Evolutionary conservation across 2,113 vertebrate species (phyloP), one percentile per base, ranked within the genome.

Genomic region (Mormyrus lacerda): DNA sequence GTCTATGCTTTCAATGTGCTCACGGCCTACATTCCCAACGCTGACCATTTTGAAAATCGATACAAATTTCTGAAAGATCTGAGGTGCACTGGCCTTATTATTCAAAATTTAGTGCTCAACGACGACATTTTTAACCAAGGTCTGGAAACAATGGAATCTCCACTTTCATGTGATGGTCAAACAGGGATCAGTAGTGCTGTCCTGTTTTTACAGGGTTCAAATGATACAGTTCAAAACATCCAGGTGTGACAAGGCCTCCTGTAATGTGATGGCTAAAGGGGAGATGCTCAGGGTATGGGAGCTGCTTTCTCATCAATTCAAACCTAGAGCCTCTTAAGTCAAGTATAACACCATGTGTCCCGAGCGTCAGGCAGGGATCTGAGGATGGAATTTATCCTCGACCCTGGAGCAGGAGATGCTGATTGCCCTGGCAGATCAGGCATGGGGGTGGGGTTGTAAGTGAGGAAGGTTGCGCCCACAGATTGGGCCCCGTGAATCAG

Each of bases 401-500:
- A 79, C 73, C 73, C 73, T 79, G 73, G 73, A 79, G 35, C 73
- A 42, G 35, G 35, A 35, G 82, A 48, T 24, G 82, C 82, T 47
- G 82, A 85, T 45, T 24, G 42, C 82, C 9, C 45, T n/a, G 79
- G 82, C 82, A 61, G 48, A 89, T 79, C 13, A 42, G 35, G 73
- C 73, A 6, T 2, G 73, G 87, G 53, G 50, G 51, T 84, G 69
- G 45, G 27, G 42, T 42, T 39, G 48, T 69, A 51, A 55, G 51
- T 24, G 84, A 53, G 31, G 19, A 24, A 73, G 89, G 55, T 2
- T 10, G 35, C 31, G 13, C 31, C 90, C 91, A 88, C 89, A 93
- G 93, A 93, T 92, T 93, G 93, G 90, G 92, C 87, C 89, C 90
- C 51, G 51, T 90, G 91, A 90, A 89, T 91, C 90, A 79, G 88